phyloP scores from a whole-genome alignment of 2,797 vertebrate genomes.

The Merluccius polli region DNA sequence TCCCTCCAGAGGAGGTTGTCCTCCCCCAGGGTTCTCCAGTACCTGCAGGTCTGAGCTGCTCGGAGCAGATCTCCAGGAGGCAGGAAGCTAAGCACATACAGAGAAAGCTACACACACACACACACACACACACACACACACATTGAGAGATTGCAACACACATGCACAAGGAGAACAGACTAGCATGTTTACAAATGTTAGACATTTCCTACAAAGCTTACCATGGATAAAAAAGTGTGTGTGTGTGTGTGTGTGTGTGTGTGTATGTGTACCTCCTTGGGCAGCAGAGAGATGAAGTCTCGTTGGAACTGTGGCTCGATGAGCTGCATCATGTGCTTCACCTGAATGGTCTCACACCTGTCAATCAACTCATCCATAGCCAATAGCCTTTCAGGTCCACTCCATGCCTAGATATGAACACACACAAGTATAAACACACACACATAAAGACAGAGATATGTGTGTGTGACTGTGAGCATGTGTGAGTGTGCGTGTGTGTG shows the following conservation, averaged over 20 bases:
- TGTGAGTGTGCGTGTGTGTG: slow-evolving; percentile 4
- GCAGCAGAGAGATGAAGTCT: slow-evolving; percentile 94
- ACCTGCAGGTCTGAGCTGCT: slow-evolving; percentile 91
- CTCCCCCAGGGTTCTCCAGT: slow-evolving; percentile 92
- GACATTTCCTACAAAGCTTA: too few relatives aligned
- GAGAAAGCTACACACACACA: slow-evolving; percentile 74
- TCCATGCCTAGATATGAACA: slow-evolving; percentile 77
- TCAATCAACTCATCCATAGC: slow-evolving; percentile 93
- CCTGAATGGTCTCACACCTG: slow-evolving; percentile 88
- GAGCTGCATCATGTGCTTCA: slow-evolving; percentile 96
- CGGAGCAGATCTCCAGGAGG: slow-evolving; percentile 89
- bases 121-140: background rate
- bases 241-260: slow-evolving; percentile 14
- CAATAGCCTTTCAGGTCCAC: slow-evolving; percentile 88
- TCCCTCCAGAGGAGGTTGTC: slow-evolving; percentile 97
- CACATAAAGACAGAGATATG: background rate
- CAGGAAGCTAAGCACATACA: slow-evolving; percentile 92
- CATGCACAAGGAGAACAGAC: too few relatives aligned
- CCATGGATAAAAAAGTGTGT: too few relatives aligned
- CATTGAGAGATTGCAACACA: too few relatives aligned
- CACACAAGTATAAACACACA: background rate
- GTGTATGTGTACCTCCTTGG: slow-evolving; percentile 82
- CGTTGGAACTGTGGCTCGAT: slow-evolving; percentile 96
- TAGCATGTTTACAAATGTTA: too few relatives aligned
- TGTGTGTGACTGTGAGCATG: slow-evolving; percentile 9